Conservation (phyloP, 92 coral and sea anemone species). For the Palythoa grandis region DNA sequence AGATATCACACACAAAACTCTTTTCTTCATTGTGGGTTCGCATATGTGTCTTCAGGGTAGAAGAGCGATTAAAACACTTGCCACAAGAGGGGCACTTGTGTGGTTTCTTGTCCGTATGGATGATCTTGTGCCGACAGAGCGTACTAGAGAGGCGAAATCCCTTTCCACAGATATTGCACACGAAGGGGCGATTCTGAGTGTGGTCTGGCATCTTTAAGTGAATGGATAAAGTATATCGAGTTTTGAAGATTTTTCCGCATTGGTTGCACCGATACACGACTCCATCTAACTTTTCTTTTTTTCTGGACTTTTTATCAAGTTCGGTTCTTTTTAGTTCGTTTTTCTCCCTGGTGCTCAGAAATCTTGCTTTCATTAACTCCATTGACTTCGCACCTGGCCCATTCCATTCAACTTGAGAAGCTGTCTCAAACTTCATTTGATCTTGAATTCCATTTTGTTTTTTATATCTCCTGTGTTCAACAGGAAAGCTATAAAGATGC, state of each 20-base stretch:
- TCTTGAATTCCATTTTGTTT: background rate
- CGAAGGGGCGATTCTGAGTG: conserved; percentile 92
- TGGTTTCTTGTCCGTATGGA: conserved; percentile 97
- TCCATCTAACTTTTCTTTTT: conserved; percentile 68
- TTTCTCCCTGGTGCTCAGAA: conserved; percentile 15
- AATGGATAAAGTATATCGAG: conserved; percentile 91
- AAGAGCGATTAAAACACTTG: conserved; percentile 92
- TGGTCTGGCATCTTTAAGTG: conserved; percentile 99
- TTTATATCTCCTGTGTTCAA: background rate
- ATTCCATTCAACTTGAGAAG: conserved; percentile 9
- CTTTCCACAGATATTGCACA: conserved; percentile 97
- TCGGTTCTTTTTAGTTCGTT: conserved; percentile 53
- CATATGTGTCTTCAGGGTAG: conserved; percentile 93
- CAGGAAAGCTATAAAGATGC: conserved; percentile 36
- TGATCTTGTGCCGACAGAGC: conserved; percentile 94
- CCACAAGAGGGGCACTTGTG: conserved; percentile 89
- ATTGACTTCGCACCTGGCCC: background rate
- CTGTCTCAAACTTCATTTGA: background rate
- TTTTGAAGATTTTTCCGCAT: conserved; percentile 95
- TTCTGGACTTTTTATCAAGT: conserved; percentile 44
- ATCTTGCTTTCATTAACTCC: conserved; percentile 7
- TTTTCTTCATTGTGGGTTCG: conserved; percentile 97
- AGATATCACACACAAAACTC: conserved; percentile 88
- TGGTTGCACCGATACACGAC: conserved; percentile 84
- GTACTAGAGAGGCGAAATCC: conserved; percentile 99